These are phyloP conservation scores for Linyphia triangularis DNA, from an alignment of 2,888 invertebrate genomes.

Conservation along the genomic window DNA sequence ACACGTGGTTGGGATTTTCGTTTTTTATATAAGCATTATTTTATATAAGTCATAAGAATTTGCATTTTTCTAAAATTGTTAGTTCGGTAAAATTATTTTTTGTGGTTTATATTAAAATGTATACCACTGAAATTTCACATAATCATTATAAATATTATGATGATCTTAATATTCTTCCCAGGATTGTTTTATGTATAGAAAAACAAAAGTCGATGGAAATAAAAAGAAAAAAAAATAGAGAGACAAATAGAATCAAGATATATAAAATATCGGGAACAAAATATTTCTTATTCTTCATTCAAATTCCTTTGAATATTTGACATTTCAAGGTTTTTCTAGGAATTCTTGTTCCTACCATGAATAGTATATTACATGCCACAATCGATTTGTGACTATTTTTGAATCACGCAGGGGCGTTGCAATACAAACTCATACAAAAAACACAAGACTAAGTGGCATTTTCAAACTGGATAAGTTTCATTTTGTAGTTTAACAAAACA, in stretches of 20 bases:
- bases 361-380: slow-evolving; percentile 35
- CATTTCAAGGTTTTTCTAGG: slow-evolving; percentile 3
- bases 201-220: not conserved
- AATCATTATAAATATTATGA: too few relatives aligned
- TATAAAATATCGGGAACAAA: slow-evolving; percentile 4
- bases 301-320: slow-evolving; percentile 4
- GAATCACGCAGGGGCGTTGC: slow-evolving; percentile 10
- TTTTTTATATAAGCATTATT: too few relatives aligned
- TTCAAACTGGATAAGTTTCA: too few relatives aligned
- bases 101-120: too few relatives aligned
- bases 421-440: not conserved
- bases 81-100: too few relatives aligned
- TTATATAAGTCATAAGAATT: too few relatives aligned
- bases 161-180: too few relatives aligned
- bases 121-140: too few relatives aligned
- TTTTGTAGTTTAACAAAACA: too few relatives aligned
- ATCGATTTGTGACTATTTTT: slow-evolving; percentile 33
- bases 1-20: too few relatives aligned
- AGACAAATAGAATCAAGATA: not conserved
- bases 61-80: too few relatives aligned
- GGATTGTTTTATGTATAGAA: slow-evolving; percentile 21
- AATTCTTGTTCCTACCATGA: slow-evolving; percentile 14
- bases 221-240: not conserved
- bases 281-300: not conserved
- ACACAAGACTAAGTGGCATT: too few relatives aligned